Evolutionary conservation across 2,113 vertebrate species (phyloP).

Genomic region (Percopsis transmontana): DNA sequence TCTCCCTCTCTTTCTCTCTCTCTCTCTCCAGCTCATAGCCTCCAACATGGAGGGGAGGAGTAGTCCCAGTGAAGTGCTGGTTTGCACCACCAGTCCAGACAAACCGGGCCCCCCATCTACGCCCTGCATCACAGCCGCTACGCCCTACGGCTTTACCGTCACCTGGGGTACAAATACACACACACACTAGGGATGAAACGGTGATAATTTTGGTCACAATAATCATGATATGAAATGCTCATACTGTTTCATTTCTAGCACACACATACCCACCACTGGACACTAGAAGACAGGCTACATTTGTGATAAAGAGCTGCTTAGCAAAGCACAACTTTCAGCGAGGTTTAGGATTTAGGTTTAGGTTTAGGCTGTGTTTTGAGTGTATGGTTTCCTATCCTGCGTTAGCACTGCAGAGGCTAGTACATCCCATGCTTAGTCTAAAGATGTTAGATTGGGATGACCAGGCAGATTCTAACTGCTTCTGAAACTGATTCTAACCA

Average conservation of each 20-base stretch:
- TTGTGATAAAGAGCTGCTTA: too few relatives aligned
- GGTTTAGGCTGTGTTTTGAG: too few relatives aligned
- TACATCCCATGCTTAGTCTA: too few relatives aligned
- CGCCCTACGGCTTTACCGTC: conserved; percentile 87
- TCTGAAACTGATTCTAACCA: too few relatives aligned
- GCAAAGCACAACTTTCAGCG: background rate
- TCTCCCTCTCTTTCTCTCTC: background rate
- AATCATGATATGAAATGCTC: too few relatives aligned
- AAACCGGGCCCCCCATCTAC: conserved; percentile 90
- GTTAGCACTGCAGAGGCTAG: background rate
- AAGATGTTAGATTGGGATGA: background rate
- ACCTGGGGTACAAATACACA: conserved; percentile 86
- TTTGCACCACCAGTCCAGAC: conserved; percentile 94
- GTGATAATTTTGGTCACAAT: too few relatives aligned
- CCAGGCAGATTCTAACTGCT: too few relatives aligned
- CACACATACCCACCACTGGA: too few relatives aligned
- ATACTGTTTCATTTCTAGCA: background rate
- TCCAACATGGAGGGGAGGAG: conserved; percentile 93
- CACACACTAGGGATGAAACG: too few relatives aligned
- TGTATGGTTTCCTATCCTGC: background rate
- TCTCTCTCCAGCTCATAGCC: conserved; percentile 83
- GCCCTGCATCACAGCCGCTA: conserved; percentile 80
- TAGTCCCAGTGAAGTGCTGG: conserved; percentile 92
- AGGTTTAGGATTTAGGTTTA: too few relatives aligned
- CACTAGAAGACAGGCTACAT: too few relatives aligned